These are phyloP conservation scores for Tridacna gigas DNA, from an alignment of 2,888 invertebrate species.

Conservation along the genomic window DNA sequence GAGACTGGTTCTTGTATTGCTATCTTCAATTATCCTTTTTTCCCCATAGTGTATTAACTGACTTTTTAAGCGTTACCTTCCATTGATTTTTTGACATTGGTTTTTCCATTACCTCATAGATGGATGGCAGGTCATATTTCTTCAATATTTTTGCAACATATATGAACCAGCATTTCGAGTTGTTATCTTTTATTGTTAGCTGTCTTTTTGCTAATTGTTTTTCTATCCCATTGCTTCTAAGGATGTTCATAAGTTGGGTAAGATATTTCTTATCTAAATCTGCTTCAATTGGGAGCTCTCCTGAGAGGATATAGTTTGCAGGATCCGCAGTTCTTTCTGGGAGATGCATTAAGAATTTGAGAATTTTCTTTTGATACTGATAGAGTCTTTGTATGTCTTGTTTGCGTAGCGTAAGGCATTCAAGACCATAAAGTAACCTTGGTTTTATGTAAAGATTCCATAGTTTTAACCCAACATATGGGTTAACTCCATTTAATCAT, in stretches of 20 bases:
- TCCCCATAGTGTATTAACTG: too few relatives aligned
- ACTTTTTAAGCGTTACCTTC: too few relatives aligned
- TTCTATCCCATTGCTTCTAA: not conserved
- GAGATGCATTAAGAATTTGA: too few relatives aligned
- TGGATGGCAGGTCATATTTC: not conserved
- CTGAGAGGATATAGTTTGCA: not conserved
- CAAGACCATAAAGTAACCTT: not conserved
- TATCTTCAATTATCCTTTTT: not conserved
- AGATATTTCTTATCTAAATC: not conserved
- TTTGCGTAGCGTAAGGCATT: not conserved
- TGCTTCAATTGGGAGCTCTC: not conserved
- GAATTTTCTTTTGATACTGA: too few relatives aligned
- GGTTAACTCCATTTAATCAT: too few relatives aligned
- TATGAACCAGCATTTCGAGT: constrained; percentile 4
- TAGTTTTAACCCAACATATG: too few relatives aligned
- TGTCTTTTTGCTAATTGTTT: not conserved
- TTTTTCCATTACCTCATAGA: not conserved
- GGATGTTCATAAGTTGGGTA: not conserved
- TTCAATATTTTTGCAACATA: not conserved
- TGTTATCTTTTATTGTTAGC: not conserved
- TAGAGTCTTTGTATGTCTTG: too few relatives aligned
- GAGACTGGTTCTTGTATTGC: not conserved
- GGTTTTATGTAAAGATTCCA: not conserved
- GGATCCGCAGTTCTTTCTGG: too few relatives aligned
- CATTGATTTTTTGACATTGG: too few relatives aligned